Evolutionary conservation across 2,797 vertebrate genomes (phyloP), one percentile per base, ranked within the genome.

Genomic region (Cyclura pinguis): DNA sequence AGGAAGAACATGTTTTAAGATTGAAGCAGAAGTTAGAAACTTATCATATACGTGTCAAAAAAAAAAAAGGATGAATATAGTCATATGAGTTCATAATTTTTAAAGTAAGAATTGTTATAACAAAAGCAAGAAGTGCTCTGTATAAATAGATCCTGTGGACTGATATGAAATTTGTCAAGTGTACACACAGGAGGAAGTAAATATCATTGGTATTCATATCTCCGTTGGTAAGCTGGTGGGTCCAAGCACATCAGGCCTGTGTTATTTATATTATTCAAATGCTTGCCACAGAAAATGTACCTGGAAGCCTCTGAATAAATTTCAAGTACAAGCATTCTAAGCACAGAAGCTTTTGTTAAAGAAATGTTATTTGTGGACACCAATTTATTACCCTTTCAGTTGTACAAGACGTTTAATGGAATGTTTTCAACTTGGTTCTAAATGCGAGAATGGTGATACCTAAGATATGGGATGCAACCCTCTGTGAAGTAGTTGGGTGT

Each of bases 341-440:
- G 86, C 85, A 7, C 62, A 91, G 47, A 84, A 86, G 47, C 27
- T 42, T 0, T 85, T 92, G 91, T 69, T 47, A 16, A 92, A 88
- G 35, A 20, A 83, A 50, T 6, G 3, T 69, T 6, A 5, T 2
- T 47, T 76, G 84, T 88, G 29, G 14, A 83, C 82, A 47, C 0
- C 0, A 18, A 57, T 12, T 77, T 78, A 72, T 32, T 91, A 50
- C n/a, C 69, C 78, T 81, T 91, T 86, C 83, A 64, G 76, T 27
- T 55, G 42, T 64, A 74, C 55, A 82, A 22, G 12, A 5, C 81
- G 38, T 47, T 42, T 64, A 50, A 76, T 82, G 14, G 42, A 83
- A 10, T 83, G n/a, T 90, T 90, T 82, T 93, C 29, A 89, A 86
- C 82, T 24, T 87, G 0, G 80, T 90, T 88, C 73, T 57, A 73